Evolutionary conservation across 2,888 invertebrate species (phyloP).

Genomic region (Drosophila paramelanica): DNA sequence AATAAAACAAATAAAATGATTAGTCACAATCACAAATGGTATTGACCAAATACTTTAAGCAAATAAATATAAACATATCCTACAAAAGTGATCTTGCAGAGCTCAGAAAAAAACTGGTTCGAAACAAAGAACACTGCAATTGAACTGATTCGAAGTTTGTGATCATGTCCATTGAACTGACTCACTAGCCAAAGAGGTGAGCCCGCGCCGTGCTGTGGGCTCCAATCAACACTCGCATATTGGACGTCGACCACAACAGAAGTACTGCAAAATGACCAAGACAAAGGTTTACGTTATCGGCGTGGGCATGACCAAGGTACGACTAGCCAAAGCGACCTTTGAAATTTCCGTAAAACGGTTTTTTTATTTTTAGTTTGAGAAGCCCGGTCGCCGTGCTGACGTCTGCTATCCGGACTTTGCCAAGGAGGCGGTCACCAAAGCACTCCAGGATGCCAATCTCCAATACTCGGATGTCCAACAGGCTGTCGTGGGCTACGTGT

Average conservation of each 20-base stretch:
- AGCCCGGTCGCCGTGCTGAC: constrained; percentile 92
- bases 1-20: too few species aligned
- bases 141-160: neutral
- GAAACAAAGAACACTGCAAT: neutral
- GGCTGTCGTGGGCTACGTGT: constrained; percentile 96
- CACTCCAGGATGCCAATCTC: constrained; percentile 93
- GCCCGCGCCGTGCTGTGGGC: neutral
- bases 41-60: too few species aligned
- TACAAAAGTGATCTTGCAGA: too few species aligned
- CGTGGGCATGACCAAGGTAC: constrained; percentile 98
- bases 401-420: constrained; percentile 98
- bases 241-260: constrained; percentile 10
- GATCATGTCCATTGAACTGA: neutral
- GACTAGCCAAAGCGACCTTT: constrained; percentile 48
- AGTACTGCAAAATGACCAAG: constrained; percentile 73
- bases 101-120: neutral
- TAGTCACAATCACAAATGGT: too few species aligned
- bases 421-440: constrained; percentile 95
- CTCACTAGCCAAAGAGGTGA: constrained; percentile 12
- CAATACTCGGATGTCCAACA: constrained; percentile 92
- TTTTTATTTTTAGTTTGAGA: constrained; percentile 90
- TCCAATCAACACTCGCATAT: constrained; percentile 27
- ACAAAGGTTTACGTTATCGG: constrained; percentile 94
- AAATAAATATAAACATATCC: too few species aligned
- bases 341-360: constrained; percentile 7